Base-by-base conservation (phyloP, 2,888 invertebrate genomes). In the Thymelicus lineola region DNA sequence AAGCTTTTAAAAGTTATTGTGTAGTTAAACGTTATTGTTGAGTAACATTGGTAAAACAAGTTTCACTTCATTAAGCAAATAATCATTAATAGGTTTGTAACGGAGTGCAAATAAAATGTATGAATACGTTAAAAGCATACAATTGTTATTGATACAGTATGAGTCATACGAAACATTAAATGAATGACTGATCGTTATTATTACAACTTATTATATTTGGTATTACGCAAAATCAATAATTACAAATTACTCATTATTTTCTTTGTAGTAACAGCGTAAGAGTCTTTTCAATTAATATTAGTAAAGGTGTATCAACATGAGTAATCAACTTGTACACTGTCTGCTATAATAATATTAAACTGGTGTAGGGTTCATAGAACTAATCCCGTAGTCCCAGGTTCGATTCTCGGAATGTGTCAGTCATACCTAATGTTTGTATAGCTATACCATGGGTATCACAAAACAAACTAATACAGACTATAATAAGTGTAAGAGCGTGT, bases 181-280 rank as follows among this genome's bases (percentile, higher is more conserved):
- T 68, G 68, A 68, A 68, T 62, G 68, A 62, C 45, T 46, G 57
- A 57, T 68, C 62, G 57, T 42, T 42, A 35, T 57, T 12, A 46
- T 28, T 62, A 35, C 28, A 48, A 55, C 28, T 55, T 20, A 12
- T 55, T 55, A 35, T 55, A 53, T 67, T 68, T 35, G 12, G 36
- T 62, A 36, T 62, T 20, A 62, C 36, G 48, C 10, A 62, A 62
- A 57, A 68, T 62, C 55, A 57, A 68, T 62, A 53, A 61, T 62
- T 62, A 46, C 3, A 15, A 57, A 62, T 53, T 45, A 61, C 17
- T 68, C 55, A 55, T 46, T 68, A 57, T 68, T 68, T 57, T 61
- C 12, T 58, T 59, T 66, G 55, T 58, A 35, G 36, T 59, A 66
- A 3, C 57, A 59, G 7, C 15, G 28, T 55, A 20, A 4, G 10